phyloP scores from a whole-genome alignment of 2,797 vertebrate species.

The Pangasius djambal region DNA sequence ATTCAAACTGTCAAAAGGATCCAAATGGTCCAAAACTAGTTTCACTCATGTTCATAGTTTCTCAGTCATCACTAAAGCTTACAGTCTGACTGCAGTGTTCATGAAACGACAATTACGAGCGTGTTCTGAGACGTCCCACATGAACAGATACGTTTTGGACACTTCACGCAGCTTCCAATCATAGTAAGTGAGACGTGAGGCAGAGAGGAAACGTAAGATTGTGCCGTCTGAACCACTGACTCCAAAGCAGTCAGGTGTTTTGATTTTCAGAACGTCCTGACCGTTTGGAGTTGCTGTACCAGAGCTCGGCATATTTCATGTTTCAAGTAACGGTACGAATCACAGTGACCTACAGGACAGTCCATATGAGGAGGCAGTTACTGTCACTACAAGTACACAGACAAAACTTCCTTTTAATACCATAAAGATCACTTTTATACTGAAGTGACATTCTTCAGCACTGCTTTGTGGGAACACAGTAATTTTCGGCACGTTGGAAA shows the following conservation, averaged over 20 bases:
- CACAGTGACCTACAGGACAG: constrained; percentile 66
- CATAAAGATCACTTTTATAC: constrained; percentile 39
- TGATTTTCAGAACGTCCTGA: constrained; percentile 51
- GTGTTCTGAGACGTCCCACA: not conserved
- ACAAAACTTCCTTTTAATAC: constrained; percentile 44
- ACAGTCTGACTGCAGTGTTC: not conserved
- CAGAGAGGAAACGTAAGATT: not conserved
- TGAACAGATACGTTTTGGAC: not conserved
- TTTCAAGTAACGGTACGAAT: constrained; percentile 71
- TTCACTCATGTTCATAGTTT: constrained; percentile 71
- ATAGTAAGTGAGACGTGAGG: not conserved
- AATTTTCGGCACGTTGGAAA: constrained; percentile 53
- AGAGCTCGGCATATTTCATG: constrained; percentile 49
- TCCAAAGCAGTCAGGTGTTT: constrained; percentile 39
- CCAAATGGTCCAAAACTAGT: constrained; percentile 76
- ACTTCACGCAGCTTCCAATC: not conserved
- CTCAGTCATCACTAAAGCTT: constrained; percentile 69
- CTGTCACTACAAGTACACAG: constrained; percentile 68
- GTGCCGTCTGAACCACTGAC: constrained; percentile 10
- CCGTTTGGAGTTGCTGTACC: constrained; percentile 65
- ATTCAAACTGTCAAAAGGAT: constrained; percentile 73
- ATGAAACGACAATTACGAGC: not conserved
- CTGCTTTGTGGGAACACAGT: constrained; percentile 51
- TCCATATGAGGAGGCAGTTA: constrained; percentile 62
- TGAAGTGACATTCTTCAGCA: constrained; percentile 47